Conservation (phyloP, 2,113 vertebrate genomes). For the Mormyrus iriodes region DNA sequence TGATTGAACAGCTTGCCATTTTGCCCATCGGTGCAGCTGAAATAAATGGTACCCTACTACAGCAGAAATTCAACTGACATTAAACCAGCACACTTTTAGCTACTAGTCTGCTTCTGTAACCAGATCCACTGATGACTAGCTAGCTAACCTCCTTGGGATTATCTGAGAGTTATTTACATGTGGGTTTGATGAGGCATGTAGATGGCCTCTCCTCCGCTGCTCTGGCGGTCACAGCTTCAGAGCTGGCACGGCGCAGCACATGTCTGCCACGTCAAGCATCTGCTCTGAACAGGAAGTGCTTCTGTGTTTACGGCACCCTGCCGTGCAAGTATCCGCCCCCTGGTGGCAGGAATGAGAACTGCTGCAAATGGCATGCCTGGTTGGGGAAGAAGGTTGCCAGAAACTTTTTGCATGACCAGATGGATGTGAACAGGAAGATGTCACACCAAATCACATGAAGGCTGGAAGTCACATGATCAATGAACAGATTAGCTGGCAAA, state of each 20-base stretch:
- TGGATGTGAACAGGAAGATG: neutral
- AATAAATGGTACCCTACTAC: neutral
- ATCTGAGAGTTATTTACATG: neutral
- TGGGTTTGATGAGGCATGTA: neutral
- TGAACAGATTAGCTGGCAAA: neutral
- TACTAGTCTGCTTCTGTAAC: neutral
- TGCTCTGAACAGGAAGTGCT: neutral
- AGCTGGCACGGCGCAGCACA: neutral
- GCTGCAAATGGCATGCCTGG: neutral
- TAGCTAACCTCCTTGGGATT: neutral
- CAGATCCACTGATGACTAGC: neutral
- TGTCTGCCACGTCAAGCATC: slow-evolving; percentile 3
- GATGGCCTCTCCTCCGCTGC: neutral
- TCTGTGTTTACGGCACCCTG: neutral
- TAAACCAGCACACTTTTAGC: neutral
- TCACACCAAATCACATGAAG: neutral
- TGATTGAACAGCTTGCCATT: neutral
- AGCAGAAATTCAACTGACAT: neutral
- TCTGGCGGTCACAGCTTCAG: neutral
- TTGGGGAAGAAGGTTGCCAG: neutral
- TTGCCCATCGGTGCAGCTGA: neutral
- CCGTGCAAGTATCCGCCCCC: neutral
- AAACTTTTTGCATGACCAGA: neutral
- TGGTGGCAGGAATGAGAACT: slow-evolving; percentile 3
- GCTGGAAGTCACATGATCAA: neutral